Base-by-base conservation (phyloP, 2,797 vertebrate species). In the Hirundo rustica region DNA sequence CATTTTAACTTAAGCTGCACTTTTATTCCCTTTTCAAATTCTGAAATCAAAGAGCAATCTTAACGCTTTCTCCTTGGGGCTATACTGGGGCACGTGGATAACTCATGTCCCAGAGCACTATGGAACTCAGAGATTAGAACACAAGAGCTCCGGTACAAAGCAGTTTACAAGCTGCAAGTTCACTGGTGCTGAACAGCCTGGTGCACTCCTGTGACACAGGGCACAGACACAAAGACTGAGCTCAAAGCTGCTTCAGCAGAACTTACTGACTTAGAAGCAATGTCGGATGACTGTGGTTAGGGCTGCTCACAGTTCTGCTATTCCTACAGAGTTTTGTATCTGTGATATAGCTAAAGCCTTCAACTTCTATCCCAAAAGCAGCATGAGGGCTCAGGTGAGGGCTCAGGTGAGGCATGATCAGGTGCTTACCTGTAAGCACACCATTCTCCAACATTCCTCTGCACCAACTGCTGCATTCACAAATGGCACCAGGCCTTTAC, bases 231-330 rank as follows among this genome's bases (percentile, higher is more conserved):
- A 55, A 40, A 40, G 30, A 58, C 58, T 11, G 32, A 80, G 29
- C 26, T 38, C 54, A 80, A 67, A 71, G 64, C 23, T 22, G 8
- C 38, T 74, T 71, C 3, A 77, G 57, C 34, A 83, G 36, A 38
- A 53, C 26, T 54, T 40, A 17, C 5, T 19, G 29, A 36, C 38
- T 62, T 22, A 36, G 16, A 66, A 88, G 82, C 14, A 85, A n/a
- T 11, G 13, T 36, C 3, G 60, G 30, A n/a, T 5, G 10, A 42
- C 48, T 0, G 7, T 3, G 9, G 22, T 42, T 48, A 0, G 0
- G 62, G 29, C 32, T 4, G 3, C 8, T 22, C 2, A 2, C 21
- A 42, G 8, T 10, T 53, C 51, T 54, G 16, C 55, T 44, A 2
- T 19, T 82, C 57, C 48, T 81, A 45, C 32, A 53, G 16, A 57